phyloP scores from a whole-genome alignment of 2,797 vertebrate species.

The Tadarida brasiliensis region DNA sequence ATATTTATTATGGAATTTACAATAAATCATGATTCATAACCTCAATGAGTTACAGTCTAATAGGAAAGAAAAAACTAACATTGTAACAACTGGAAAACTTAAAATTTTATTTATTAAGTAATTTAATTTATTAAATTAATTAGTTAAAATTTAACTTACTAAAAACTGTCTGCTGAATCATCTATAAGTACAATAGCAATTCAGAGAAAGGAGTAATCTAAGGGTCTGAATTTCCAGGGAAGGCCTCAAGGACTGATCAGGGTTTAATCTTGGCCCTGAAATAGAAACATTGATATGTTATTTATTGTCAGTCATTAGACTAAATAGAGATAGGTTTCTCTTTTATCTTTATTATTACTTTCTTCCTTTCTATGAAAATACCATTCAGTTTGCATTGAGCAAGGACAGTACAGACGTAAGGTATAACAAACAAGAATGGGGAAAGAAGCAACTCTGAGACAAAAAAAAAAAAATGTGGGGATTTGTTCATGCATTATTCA shows the following conservation, averaged over 20 bases:
- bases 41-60: slow-evolving; percentile 12
- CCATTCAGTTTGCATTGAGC: neutral
- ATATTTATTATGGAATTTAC: slow-evolving; percentile 7
- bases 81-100: neutral
- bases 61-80: slow-evolving; percentile 45
- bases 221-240: neutral
- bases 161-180: neutral
- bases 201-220: neutral
- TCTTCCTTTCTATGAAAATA: slow-evolving; percentile 48
- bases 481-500: neutral
- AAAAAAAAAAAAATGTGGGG: neutral
- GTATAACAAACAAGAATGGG: neutral
- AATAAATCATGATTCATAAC: slow-evolving; percentile 30
- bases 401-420: neutral
- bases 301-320: slow-evolving; percentile 45
- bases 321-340: slow-evolving; percentile 6
- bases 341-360: slow-evolving; percentile 35
- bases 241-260: neutral
- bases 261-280: slow-evolving; percentile 49
- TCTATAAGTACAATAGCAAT: neutral
- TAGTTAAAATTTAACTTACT: slow-evolving; percentile 31
- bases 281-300: slow-evolving; percentile 33
- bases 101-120: slow-evolving; percentile 13
- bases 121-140: slow-evolving; percentile 1
- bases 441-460: neutral